phyloP scores from a whole-genome alignment of 2,797 vertebrate genomes.

The Toxotes lorentzi region DNA sequence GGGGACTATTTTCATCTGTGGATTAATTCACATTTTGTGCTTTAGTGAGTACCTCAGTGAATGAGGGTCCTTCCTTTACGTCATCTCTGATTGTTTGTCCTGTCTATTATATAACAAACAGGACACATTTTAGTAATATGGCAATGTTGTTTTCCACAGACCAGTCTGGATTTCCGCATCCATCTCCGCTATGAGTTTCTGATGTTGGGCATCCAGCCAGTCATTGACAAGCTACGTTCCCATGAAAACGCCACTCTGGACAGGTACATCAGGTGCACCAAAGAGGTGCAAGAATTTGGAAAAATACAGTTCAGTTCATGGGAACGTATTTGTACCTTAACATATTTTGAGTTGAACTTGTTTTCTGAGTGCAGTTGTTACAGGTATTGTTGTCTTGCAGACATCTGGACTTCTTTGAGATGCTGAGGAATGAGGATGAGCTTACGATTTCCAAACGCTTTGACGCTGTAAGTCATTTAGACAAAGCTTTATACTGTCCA shows the following conservation, averaged over 20 bases:
- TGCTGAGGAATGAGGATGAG: constrained; percentile 95
- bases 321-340: background rate
- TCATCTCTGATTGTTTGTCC: background rate
- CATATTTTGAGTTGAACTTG: background rate
- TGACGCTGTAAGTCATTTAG: constrained; percentile 84
- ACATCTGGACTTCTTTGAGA: constrained; percentile 97
- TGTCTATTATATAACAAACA: background rate
- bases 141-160: constrained; percentile 75
- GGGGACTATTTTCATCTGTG: too few relatives aligned
- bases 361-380: background rate
- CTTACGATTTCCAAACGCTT: constrained; percentile 92
- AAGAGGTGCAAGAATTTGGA: background rate
- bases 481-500: background rate
- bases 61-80: background rate
- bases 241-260: constrained; percentile 95
- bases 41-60: too few relatives aligned
- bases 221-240: constrained; percentile 94
- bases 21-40: too few relatives aligned
- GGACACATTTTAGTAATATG: background rate
- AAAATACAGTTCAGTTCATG: background rate
- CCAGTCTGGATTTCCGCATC: constrained; percentile 94
- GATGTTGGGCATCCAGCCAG: constrained; percentile 96
- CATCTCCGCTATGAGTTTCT: constrained; percentile 97
- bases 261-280: constrained; percentile 79
- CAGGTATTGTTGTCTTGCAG: constrained; percentile 69